phyloP scores from a whole-genome alignment of 1,140 invertebrate genomes.

The Drosophila pachea region DNA sequence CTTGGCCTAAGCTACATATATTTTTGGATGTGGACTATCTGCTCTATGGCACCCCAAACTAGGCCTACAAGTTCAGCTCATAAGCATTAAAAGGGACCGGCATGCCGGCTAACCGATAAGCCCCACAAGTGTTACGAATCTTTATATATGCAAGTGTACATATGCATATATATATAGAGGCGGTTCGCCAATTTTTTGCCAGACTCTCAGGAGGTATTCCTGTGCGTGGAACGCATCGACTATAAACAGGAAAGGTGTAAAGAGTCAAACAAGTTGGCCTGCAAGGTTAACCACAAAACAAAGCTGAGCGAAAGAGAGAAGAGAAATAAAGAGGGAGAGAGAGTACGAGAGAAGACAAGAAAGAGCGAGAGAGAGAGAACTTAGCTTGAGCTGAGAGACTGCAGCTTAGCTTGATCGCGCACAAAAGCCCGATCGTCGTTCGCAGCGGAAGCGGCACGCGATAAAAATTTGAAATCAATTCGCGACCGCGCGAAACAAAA shows the following conservation, averaged over 20 bases:
- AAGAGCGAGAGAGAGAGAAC: background rate
- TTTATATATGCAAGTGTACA: constrained; percentile 3
- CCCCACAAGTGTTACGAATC: background rate
- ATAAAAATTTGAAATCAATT: constrained; percentile 42
- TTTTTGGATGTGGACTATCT: constrained; percentile 11
- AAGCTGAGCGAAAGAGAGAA: constrained; percentile 13
- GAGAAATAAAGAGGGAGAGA: background rate
- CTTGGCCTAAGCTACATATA: constrained; percentile 16
- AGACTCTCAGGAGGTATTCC: background rate
- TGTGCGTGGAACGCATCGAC: background rate
- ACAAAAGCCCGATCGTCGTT: constrained; percentile 23
- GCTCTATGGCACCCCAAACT: constrained; percentile 30
- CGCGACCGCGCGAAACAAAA: constrained; percentile 12
- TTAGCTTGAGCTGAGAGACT: background rate
- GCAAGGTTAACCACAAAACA: constrained; percentile 47
- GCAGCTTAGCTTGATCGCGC: constrained; percentile 10
- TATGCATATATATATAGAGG: constrained; percentile 29
- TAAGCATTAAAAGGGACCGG: constrained; percentile 63
- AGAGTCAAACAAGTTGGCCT: constrained; percentile 49
- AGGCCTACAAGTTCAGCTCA: constrained; percentile 43
- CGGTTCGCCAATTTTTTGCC: background rate
- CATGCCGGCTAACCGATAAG: constrained; percentile 45
- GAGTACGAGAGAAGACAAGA: background rate
- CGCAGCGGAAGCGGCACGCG: constrained; percentile 57
- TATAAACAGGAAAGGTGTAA: constrained; percentile 49